phyloP scores from a whole-genome alignment of 1,140 invertebrate genomes.

The Amphibalanus amphitrite region DNA sequence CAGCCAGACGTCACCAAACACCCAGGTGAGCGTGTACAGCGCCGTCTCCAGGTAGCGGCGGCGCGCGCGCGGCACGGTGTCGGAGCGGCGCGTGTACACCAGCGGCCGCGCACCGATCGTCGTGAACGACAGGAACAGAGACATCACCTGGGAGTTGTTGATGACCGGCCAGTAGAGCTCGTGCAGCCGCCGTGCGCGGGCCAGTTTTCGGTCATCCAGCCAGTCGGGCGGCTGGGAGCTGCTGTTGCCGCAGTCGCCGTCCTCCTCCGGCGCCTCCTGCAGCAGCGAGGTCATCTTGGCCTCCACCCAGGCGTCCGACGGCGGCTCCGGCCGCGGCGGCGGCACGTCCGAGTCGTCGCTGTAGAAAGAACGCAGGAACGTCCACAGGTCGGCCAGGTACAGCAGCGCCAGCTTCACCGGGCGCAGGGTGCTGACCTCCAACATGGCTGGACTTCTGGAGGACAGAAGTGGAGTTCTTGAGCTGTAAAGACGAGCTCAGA shows the following conservation, averaged over 20 bases:
- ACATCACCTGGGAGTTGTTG: slow-evolving; percentile 12
- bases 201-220: slow-evolving; percentile 12
- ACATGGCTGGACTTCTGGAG: too few relatives aligned
- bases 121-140: slow-evolving; percentile 19
- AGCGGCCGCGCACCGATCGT: slow-evolving; percentile 24
- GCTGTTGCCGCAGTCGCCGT: slow-evolving; percentile 12
- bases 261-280: not conserved
- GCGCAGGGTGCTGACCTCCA: not conserved
- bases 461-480: too few relatives aligned
- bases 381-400: not conserved
- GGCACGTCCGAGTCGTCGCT: not conserved
- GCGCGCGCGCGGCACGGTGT: slow-evolving; percentile 39
- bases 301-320: not conserved
- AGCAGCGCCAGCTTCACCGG: not conserved
- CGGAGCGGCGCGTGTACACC: slow-evolving; percentile 30
- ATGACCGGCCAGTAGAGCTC: slow-evolving; percentile 12
- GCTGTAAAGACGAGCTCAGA: too few relatives aligned
- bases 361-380: not conserved
- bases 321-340: too few relatives aligned
- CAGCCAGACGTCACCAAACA: slow-evolving; percentile 39
- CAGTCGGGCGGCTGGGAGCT: slow-evolving; percentile 11
- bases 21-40: slow-evolving; percentile 53
- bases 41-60: slow-evolving; percentile 54
- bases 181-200: slow-evolving; percentile 12
- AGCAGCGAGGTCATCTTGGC: not conserved